These are phyloP conservation scores for Cnemophilus loriae DNA, from an alignment of 2,113 vertebrate genomes.

Conservation along the genomic window DNA sequence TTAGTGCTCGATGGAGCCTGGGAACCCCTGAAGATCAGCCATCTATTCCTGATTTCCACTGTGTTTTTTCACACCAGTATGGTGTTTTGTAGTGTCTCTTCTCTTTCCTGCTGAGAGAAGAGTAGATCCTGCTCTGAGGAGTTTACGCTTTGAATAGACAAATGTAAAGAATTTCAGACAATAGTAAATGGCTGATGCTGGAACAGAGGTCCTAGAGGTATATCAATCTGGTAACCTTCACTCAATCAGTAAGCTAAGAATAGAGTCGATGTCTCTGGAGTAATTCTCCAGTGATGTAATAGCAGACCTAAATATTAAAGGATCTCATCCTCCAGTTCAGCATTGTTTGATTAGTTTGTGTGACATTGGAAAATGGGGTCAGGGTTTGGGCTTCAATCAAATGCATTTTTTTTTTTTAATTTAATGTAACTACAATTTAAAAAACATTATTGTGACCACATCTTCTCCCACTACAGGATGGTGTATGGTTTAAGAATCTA, in stretches of 20 bases:
- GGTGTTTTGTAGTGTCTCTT: not conserved
- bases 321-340: not conserved
- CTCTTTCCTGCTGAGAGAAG: not conserved
- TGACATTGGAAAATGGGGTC: not conserved
- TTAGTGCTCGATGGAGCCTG: not conserved
- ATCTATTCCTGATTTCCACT: not conserved
- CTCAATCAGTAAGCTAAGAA: not conserved
- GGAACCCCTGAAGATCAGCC: not conserved
- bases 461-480: not conserved
- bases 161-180: not conserved
- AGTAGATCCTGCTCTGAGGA: not conserved
- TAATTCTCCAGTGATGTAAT: not conserved
- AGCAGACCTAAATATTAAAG: not conserved
- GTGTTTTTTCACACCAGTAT: rapidly evolving
- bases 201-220: not conserved
- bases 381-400: not conserved
- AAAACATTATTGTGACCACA: not conserved
- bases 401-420: not conserved
- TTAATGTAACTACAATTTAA: not conserved
- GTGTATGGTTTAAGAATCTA: not conserved
- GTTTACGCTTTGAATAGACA: not conserved
- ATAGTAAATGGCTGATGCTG: not conserved
- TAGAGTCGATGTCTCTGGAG: not conserved
- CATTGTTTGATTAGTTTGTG: not conserved
- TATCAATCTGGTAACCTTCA: not conserved